Evolutionary conservation across 2,113 vertebrate species (phyloP).

Genomic region (Nannospalax galili): DNA sequence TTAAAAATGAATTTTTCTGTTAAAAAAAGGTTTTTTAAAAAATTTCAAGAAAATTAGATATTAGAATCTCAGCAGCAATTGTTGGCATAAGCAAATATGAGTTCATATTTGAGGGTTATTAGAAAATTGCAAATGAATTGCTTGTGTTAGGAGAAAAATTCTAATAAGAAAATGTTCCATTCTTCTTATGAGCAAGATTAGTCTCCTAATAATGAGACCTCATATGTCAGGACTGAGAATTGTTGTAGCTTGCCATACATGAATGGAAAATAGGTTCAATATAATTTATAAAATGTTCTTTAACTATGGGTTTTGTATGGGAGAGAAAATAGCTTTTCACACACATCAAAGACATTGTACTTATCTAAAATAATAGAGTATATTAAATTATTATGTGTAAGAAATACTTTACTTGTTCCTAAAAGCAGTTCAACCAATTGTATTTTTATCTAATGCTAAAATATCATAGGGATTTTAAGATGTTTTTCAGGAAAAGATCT

Average conservation of each 20-base stretch:
- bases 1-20: too few relatives aligned
- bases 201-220: not conserved
- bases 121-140: constrained; percentile 25
- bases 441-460: constrained; percentile 31
- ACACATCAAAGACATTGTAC: not conserved
- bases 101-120: constrained; percentile 24
- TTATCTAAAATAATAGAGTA: constrained; percentile 12
- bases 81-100: not conserved
- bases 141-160: not conserved
- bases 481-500: not conserved
- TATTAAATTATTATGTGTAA: not conserved
- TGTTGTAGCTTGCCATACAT: not conserved
- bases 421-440: constrained; percentile 37
- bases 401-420: constrained; percentile 15
- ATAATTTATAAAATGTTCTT: constrained; percentile 6
- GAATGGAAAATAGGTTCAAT: not conserved
- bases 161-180: not conserved
- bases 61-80: not conserved
- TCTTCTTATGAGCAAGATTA: not conserved
- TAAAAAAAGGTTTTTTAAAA: not conserved
- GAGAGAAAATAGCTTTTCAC: constrained; percentile 18
- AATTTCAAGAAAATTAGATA: not conserved
- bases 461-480: not conserved
- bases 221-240: constrained; percentile 7
- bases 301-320: not conserved